Evolutionary conservation across 1,140 invertebrate genomes (phyloP), one percentile per base, ranked within the genome.

Genomic region (Leptinotarsa texana): DNA sequence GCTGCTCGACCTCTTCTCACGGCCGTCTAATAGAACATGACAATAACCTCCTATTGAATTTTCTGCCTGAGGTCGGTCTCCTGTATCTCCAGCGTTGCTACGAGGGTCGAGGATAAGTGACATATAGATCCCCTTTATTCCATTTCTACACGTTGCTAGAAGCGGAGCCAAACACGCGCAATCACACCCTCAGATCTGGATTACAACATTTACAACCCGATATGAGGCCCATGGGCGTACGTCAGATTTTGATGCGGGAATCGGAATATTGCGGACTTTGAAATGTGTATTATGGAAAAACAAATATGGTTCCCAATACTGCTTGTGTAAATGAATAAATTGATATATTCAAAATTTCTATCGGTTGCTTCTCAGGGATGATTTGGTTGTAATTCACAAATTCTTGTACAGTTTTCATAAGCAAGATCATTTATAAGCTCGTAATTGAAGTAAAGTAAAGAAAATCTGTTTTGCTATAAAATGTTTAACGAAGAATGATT

Each of bases 161-260:
- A 73, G 75, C 73, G 75, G 47, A 69, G 70, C 27, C 63, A 67
- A 70, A 80, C 78, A 80, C 78, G 78, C 77, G 78, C 73, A 76
- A 80, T 80, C 78, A 76, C 78, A 80, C 78, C 78, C 78, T 78
- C 70, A 72, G 73, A 80, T 80, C 77, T 80, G 77, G 77, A 80
- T 80, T 80, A 78, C 79, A 80, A 78, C 79, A 78, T 78, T 78
- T 78, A 77, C 79, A 80, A 78, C 77, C 76, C 75, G 48, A 66
- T 57, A 57, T 57, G 17, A 57, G 17, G 13, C 2, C 4, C 51
- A 57, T 57, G 13, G 17, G 51, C 51, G 51, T 57, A 57, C 51
- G 51, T 17, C 4, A 57, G 51, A 57, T 57, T 57, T 57, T 57
- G 51, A 18, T 57, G 17, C 4, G n/a, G 51, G 51, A 18, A 8